Percentiles rank a stretch among this genome's conserved stretches.
These are phyloP conservation scores for Xiphorhynchus elegans DNA, from an alignment of 2,113 vertebrate genomes.

Conservation along the genomic window DNA sequence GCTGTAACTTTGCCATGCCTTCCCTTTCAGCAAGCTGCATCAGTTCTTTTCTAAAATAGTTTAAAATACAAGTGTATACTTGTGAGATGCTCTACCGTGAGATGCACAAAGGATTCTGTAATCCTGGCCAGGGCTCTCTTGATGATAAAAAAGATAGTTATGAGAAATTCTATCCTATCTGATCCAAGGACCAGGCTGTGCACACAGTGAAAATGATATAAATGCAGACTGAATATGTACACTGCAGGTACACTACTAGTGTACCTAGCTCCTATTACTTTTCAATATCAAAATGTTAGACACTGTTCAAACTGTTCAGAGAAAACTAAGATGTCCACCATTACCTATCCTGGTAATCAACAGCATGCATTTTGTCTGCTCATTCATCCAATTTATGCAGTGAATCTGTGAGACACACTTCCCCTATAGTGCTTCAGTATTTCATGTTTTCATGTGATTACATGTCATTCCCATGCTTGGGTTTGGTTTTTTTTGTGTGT, in stretches of 20 bases:
- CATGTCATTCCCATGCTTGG: not conserved
- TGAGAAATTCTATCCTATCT: not conserved
- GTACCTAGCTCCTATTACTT: not conserved
- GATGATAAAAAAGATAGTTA: not conserved
- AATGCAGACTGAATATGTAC: not conserved
- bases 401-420: fast-evolving
- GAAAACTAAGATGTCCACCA: not conserved
- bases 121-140: not conserved
- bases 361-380: not conserved
- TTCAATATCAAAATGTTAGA: not conserved
- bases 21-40: not conserved
- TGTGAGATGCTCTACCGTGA: not conserved
- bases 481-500: not conserved
- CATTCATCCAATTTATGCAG: not conserved
- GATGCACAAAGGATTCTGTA: not conserved
- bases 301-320: not conserved
- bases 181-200: not conserved
- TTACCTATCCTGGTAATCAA: not conserved
- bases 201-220: not conserved
- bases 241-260: not conserved
- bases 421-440: not conserved
- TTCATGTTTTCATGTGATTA: not conserved
- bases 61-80: not conserved
- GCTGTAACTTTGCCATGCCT: not conserved
- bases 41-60: not conserved